Evolutionary conservation across 2,888 invertebrate species (phyloP).

Genomic region (Drosophila anceps): DNA sequence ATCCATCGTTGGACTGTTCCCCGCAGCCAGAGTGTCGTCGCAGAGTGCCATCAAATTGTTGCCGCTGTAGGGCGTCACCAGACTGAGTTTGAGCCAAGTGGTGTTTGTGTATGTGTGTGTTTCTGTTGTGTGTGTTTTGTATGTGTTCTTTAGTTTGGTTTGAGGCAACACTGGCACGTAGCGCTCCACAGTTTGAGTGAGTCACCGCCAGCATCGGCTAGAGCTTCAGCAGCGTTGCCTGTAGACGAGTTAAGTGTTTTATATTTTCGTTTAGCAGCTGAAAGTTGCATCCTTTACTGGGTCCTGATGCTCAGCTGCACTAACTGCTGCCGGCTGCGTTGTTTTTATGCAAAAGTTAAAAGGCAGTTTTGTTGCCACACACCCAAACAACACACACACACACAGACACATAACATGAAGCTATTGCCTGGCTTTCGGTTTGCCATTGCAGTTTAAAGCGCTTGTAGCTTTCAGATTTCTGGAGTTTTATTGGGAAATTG

Average conservation of each 20-base stretch:
- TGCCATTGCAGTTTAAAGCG: slow-evolving; percentile 64
- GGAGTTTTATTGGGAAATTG: slow-evolving; percentile 79
- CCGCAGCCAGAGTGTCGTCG: slow-evolving; percentile 34
- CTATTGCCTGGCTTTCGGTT: slow-evolving; percentile 38
- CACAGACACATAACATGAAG: slow-evolving; percentile 11
- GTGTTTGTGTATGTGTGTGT: slow-evolving; percentile 14
- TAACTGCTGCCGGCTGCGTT: slow-evolving; percentile 68
- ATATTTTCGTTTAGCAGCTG: slow-evolving; percentile 82
- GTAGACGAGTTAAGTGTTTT: slow-evolving; percentile 77
- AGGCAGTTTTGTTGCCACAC: slow-evolving; percentile 61
- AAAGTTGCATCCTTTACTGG: slow-evolving; percentile 76
- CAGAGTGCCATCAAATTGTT: slow-evolving; percentile 64
- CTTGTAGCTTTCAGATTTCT: slow-evolving; percentile 62
- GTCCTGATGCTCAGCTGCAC: slow-evolving; percentile 37
- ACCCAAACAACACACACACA: slow-evolving; percentile 13
- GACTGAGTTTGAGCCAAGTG: slow-evolving; percentile 30
- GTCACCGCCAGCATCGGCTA: slow-evolving; percentile 35
- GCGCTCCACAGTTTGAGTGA: slow-evolving; percentile 44
- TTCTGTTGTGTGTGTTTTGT: slow-evolving; percentile 14
- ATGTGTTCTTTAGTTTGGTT: slow-evolving; percentile 43
- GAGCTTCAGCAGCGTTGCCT: slow-evolving; percentile 22
- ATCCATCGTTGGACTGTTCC: slow-evolving; percentile 8
- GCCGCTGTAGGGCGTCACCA: slow-evolving; percentile 43
- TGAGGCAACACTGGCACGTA: slow-evolving; percentile 47
- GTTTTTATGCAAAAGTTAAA: slow-evolving; percentile 81